These are phyloP conservation scores for Horisme vitalbata DNA, from an alignment of 2,888 invertebrate species.

Conservation along the genomic window DNA sequence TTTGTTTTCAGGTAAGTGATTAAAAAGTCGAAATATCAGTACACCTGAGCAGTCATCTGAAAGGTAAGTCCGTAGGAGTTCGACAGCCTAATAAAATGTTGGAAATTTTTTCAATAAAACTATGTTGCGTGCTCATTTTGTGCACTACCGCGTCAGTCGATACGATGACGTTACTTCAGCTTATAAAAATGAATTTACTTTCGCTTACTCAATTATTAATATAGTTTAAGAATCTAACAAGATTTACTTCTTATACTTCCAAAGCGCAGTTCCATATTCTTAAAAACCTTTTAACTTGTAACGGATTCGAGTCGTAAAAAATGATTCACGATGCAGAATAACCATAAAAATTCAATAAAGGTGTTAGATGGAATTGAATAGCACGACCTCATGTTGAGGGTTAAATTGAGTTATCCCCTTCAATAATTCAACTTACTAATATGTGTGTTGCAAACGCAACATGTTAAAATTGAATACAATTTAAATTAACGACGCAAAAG, in stretches of 20 bases:
- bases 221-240: too few species aligned
- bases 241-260: too few species aligned
- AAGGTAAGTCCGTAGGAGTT: not conserved
- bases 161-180: slow-evolving; percentile 8
- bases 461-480: too few species aligned
- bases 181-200: slow-evolving; percentile 10
- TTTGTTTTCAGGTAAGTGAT: slow-evolving; percentile 21
- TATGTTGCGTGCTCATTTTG: not conserved
- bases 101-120: not conserved
- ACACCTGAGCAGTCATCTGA: not conserved
- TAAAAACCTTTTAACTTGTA: slow-evolving; percentile 40
- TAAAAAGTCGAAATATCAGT: not conserved
- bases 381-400: slow-evolving; percentile 35
- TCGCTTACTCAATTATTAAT: not conserved
- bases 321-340: slow-evolving; percentile 54
- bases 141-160: not conserved
- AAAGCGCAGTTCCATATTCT: slow-evolving; percentile 32
- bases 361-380: slow-evolving; percentile 47
- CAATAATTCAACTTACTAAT: not conserved
- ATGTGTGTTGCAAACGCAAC: slow-evolving; percentile 3
- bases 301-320: slow-evolving; percentile 50
- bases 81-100: not conserved
- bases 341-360: slow-evolving; percentile 62
- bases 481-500: too few species aligned
- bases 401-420: slow-evolving; percentile 20